Percentiles rank a stretch among this genome's conserved stretches.
Conservation (phyloP, 2,888 invertebrate species). For the Alsophila aescularia region DNA sequence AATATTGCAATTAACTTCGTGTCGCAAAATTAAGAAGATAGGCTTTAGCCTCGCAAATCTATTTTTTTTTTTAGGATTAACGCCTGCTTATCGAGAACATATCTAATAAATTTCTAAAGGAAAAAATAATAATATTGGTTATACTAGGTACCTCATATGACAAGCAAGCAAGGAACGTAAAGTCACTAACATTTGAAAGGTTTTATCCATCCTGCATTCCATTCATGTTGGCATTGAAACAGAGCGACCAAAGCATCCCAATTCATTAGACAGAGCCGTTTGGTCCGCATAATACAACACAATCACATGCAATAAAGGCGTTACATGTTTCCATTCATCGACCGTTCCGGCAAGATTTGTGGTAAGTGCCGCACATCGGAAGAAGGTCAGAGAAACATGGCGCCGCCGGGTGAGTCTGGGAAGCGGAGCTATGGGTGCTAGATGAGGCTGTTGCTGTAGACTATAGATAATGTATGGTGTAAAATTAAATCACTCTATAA, state of each 20-base stretch:
- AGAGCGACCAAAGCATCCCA: conserved; percentile 13
- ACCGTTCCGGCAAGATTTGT: conserved; percentile 42
- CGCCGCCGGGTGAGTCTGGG: conserved; percentile 27
- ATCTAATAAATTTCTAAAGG: too few species aligned
- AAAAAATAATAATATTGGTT: too few species aligned
- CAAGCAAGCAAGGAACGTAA: too few species aligned
- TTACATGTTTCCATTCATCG: conserved; percentile 28
- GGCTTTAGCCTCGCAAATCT: too few species aligned
- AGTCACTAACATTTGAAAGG: background rate
- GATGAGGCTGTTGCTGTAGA: background rate
- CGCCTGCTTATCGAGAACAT: too few species aligned
- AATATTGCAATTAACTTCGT: too few species aligned
- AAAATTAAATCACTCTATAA: too few species aligned
- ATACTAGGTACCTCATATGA: too few species aligned
- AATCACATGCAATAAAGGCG: conserved; percentile 28
- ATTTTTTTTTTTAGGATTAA: too few species aligned
- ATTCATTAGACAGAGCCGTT: conserved; percentile 23
- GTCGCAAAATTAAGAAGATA: too few species aligned
- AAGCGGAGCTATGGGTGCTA: background rate
- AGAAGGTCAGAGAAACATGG: conserved; percentile 35
- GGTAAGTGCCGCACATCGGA: conserved; percentile 31
- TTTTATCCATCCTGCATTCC: conserved; percentile 11
- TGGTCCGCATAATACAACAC: conserved; percentile 17
- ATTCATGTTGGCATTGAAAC: conserved; percentile 16
- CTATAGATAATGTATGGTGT: too few species aligned